These are phyloP conservation scores for Phyllopteryx taeniolatus DNA, from an alignment of 2,113 vertebrate genomes.

Conservation along the genomic window DNA sequence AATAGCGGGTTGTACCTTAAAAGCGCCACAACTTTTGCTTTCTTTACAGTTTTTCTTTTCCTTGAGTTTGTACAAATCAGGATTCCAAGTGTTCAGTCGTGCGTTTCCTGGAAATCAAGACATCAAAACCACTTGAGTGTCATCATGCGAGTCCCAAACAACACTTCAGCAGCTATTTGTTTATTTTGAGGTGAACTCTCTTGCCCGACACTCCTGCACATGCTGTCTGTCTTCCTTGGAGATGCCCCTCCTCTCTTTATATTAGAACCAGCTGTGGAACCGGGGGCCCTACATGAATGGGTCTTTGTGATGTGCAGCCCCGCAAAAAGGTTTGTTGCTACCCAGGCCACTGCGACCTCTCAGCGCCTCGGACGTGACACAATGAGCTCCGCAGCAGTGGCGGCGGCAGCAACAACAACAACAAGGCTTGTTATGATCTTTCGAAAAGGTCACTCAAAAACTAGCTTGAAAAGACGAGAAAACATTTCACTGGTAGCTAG, in stretches of 20 bases:
- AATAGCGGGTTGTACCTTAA: not conserved
- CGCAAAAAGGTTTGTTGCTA: constrained; percentile 56
- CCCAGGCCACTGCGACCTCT: constrained; percentile 35
- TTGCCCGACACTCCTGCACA: constrained; percentile 33
- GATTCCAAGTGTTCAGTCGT: not conserved
- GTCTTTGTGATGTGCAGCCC: constrained; percentile 74
- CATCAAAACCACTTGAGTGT: constrained; percentile 12
- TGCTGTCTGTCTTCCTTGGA: constrained; percentile 37
- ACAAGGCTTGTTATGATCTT: constrained; percentile 50
- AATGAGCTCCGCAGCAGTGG: constrained; percentile 31
- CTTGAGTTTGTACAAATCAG: not conserved
- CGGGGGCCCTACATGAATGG: constrained; percentile 68
- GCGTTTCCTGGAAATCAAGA: constrained; percentile 21
- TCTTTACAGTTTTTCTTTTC: not conserved
- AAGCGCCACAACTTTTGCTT: not conserved
- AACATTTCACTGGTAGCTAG: constrained; percentile 7
- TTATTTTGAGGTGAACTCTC: constrained; percentile 60
- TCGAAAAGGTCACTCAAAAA: constrained; percentile 42
- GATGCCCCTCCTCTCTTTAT: constrained; percentile 67
- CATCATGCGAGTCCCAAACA: constrained; percentile 46
- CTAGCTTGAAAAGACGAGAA: constrained; percentile 28
- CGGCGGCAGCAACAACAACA: constrained; percentile 41
- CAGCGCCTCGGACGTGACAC: constrained; percentile 56
- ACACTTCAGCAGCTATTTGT: constrained; percentile 49
- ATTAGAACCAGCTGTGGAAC: constrained; percentile 79